Base-by-base conservation (phyloP, 2,888 invertebrate species). In the Melinaea menophilus region DNA sequence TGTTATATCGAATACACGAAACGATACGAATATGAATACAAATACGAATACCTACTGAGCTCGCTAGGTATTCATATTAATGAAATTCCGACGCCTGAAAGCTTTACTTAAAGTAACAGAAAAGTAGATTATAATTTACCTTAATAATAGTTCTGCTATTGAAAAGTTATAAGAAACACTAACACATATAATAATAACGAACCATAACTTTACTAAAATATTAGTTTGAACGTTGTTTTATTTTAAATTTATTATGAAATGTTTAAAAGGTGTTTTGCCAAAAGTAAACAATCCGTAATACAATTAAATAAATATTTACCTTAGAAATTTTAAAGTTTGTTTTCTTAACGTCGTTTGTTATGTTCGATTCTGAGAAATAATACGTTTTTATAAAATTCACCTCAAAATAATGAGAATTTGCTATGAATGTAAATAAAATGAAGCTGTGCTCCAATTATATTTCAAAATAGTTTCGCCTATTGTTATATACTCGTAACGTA, bases 241-340 rank as follows among this genome's bases (percentile, higher is more conserved):
- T 51, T 51, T 31, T 7, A 22, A 51, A 9, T 22, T 31, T 31
- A 31, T 51, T 51, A 31, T 31, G 31, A 51, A 51, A 31, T 51
- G 31, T 51, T 48, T 48, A 31, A 51, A 31, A 31, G 31, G 31
- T 11, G 51, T 51, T 51, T 51, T 3, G 51, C 22, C 31, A 3
- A 51, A 51, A 51, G 51, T 51, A 51, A 51, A 51, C 51, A 51
- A 11, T 51, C 31, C 31, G 31, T 31, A 31, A 31, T 31, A 51
- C 51, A 51, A 51, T 51, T 51, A 31, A 51, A 51, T 51, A 51
- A 51, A 51, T 51, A 51, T 51, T 51, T 51, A 51, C 51, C 31
- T 7, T 9, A n/a, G 51, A 51, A 51, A 51, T 51, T 31, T 51
- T 31, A 51, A 51, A 51, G 51, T 51, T 51, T 51, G 51, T 51